These are phyloP conservation scores for Stenotaenia linearis DNA, from an alignment of 2,888 invertebrate genomes.

Conservation along the genomic window DNA sequence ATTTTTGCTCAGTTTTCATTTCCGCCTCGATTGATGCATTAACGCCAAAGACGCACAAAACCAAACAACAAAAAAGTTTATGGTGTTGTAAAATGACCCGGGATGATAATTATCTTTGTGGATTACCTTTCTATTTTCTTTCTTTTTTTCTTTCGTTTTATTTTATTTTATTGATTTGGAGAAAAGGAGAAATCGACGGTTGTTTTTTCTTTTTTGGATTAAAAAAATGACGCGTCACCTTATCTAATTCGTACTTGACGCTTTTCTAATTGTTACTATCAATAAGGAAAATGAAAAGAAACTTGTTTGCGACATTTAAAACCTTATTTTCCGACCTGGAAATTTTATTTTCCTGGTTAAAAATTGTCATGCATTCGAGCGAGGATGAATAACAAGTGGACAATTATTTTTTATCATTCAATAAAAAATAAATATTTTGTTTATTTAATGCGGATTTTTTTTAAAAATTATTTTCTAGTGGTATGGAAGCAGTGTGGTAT, in stretches of 20 bases:
- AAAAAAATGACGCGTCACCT: neutral
- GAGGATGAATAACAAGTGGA: neutral
- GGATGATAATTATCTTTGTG: neutral
- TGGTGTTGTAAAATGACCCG: neutral
- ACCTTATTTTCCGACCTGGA: neutral
- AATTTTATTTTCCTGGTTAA: neutral
- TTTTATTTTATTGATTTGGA: neutral
- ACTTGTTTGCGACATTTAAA: conserved; percentile 1
- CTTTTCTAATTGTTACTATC: neutral
- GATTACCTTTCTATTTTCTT: neutral
- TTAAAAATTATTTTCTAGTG: conserved; percentile 6
- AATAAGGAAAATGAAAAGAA: conserved; percentile 4
- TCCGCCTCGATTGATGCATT: neutral
- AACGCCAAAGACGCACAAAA: neutral
- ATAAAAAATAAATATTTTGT: neutral
- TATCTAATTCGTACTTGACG: neutral
- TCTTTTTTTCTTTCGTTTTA: no score
- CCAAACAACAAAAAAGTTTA: neutral
- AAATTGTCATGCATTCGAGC: neutral
- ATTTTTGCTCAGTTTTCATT: neutral
- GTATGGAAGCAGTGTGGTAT: conserved; percentile 37
- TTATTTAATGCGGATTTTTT: neutral
- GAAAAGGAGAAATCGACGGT: neutral
- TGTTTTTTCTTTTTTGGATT: no score
- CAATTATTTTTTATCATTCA: neutral